Evolutionary conservation across 1,140 invertebrate genomes (phyloP).

Genomic region (Hycleus cichorii): DNA sequence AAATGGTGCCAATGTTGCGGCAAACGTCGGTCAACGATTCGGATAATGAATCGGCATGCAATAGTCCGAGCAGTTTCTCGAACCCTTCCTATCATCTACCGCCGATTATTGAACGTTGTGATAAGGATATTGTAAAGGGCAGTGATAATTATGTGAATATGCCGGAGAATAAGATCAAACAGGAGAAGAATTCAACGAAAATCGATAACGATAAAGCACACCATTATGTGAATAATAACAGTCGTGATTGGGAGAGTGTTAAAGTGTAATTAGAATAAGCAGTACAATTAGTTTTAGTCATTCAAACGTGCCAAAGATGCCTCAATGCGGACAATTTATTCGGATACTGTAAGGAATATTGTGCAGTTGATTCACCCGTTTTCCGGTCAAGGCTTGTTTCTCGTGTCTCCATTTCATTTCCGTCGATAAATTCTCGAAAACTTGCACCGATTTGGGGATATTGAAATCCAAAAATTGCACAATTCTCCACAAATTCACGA

Average conservation of each 20-base stretch:
- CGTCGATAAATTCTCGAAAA: not conserved
- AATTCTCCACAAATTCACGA: not conserved
- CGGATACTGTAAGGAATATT: not conserved
- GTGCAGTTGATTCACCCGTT: not conserved
- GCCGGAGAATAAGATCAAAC: conserved; percentile 47
- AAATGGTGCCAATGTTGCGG: conserved; percentile 51
- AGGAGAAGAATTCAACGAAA: conserved; percentile 36
- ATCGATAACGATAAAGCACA: conserved; percentile 27
- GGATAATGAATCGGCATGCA: conserved; percentile 34
- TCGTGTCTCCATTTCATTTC: not conserved
- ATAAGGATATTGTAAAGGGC: conserved; percentile 43
- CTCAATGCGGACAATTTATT: not conserved
- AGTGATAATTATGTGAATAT: conserved; percentile 56
- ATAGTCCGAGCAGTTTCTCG: conserved; percentile 25
- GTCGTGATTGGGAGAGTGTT: conserved; percentile 25
- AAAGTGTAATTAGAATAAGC: conserved; percentile 5
- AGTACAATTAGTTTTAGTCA: not conserved
- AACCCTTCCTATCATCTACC: conserved; percentile 35
- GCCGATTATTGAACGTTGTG: conserved; percentile 18
- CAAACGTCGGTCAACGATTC: conserved; percentile 38
- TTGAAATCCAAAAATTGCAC: not conserved
- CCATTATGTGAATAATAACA: conserved; percentile 26
- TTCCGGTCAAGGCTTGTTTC: not conserved
- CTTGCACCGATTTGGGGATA: not conserved
- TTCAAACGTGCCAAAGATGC: not conserved